Evolutionary conservation across 2,113 vertebrate genomes (phyloP).

Genomic region (Neoarius graeffei): DNA sequence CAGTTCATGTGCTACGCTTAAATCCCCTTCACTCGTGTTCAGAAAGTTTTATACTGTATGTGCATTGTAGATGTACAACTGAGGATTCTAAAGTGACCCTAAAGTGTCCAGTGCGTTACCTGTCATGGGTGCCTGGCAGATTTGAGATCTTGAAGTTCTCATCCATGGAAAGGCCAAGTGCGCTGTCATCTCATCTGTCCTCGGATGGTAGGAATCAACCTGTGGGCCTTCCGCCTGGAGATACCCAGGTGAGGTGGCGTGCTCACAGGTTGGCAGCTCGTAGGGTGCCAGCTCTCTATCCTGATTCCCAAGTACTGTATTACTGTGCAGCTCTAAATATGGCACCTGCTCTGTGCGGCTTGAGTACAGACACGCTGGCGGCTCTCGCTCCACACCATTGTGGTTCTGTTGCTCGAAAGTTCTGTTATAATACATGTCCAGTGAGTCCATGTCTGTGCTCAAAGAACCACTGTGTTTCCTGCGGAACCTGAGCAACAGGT

Average conservation of each 20-base stretch:
- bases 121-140: conserved; percentile 38
- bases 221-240: background rate
- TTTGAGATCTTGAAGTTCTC: conserved; percentile 55
- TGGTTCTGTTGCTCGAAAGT: conserved; percentile 31
- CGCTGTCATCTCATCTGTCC: background rate
- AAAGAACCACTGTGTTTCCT: background rate
- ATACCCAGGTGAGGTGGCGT: conserved; percentile 9
- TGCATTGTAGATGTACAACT: background rate
- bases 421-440: conserved; percentile 47
- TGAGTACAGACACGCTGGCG: conserved; percentile 53
- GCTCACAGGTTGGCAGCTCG: conserved; percentile 42
- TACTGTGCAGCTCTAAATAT: conserved; percentile 27
- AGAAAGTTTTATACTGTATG: background rate
- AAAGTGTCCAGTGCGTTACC: conserved; percentile 31
- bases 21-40: too few species aligned
- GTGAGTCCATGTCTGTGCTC: conserved; percentile 51
- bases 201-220: conserved; percentile 13
- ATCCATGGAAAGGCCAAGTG: conserved; percentile 57
- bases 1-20: too few species aligned
- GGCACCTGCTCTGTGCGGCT: conserved; percentile 21
- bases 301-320: conserved; percentile 24
- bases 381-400: conserved; percentile 30
- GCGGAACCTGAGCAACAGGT: conserved; percentile 4
- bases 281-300: conserved; percentile 33
- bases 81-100: background rate